Percentiles rank a stretch among this genome's conserved stretches.
Conservation (phyloP, 2,797 vertebrate genomes). For the Hypotaenidia philippensis region DNA sequence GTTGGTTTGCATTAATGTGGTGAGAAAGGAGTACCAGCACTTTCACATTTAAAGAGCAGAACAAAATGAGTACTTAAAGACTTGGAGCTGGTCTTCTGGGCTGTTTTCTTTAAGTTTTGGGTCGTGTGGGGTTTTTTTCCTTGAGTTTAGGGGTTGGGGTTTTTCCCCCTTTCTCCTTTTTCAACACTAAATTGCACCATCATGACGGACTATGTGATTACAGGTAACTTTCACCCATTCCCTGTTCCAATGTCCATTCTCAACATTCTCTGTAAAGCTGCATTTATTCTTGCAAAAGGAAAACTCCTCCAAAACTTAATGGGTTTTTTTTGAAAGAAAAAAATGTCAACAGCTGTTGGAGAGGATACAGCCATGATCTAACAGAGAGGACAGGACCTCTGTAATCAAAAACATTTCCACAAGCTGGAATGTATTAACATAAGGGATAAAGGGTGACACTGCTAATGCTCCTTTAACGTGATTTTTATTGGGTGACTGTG, state of each 20-base stretch:
- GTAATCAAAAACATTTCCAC: constrained; percentile 65
- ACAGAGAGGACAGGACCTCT: constrained; percentile 53
- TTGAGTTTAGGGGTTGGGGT: neutral
- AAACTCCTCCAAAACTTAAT: neutral
- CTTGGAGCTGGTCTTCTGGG: neutral
- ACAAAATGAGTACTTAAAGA: neutral
- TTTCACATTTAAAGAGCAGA: neutral
- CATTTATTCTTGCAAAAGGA: neutral
- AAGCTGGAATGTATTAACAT: constrained; percentile 60
- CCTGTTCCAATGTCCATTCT: neutral
- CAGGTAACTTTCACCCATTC: neutral
- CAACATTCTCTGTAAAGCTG: neutral
- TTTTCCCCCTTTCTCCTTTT: neutral
- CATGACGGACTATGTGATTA: neutral
- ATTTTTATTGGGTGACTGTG: constrained; percentile 51
- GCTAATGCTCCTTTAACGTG: constrained; percentile 46
- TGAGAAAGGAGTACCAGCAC: neutral
- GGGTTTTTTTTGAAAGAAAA: neutral
- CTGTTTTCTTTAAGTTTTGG: neutral
- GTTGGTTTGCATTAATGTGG: neutral
- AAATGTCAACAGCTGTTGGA: constrained; percentile 61
- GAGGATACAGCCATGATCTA: constrained; percentile 51
- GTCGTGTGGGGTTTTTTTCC: neutral
- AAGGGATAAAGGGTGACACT: constrained; percentile 51
- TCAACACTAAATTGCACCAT: neutral